Percentiles rank a stretch among this genome's conserved stretches.
Conservation (phyloP, 2,113 vertebrate species). For the Carollia perspicillata region DNA sequence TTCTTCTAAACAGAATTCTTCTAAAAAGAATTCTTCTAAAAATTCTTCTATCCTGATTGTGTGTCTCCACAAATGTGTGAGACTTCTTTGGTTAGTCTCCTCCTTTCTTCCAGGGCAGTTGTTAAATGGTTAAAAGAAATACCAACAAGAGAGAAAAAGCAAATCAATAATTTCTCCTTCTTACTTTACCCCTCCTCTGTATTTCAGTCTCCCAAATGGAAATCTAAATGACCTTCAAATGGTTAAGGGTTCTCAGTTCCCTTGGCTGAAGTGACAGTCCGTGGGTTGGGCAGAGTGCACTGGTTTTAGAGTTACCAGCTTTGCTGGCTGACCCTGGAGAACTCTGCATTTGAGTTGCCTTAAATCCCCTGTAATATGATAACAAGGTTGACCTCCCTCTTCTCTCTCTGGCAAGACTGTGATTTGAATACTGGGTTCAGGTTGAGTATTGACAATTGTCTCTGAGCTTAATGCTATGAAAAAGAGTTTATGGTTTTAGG, state of each 20-base stretch:
- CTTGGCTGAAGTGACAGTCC: neutral
- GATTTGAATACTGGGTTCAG: neutral
- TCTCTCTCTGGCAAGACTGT: neutral
- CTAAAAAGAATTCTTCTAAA: neutral
- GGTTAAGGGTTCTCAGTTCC: neutral
- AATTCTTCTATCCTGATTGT: neutral
- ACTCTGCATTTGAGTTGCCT: neutral
- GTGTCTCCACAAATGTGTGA: neutral
- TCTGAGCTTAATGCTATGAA: neutral
- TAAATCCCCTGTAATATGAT: neutral
- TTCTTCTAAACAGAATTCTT: neutral
- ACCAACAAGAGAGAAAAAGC: neutral
- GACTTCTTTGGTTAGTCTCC: neutral
- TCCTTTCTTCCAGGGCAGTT: neutral
- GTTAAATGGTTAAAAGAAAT: neutral
- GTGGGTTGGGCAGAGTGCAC: neutral
- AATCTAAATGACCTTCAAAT: neutral
- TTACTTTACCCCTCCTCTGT: neutral
- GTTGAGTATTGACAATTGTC: neutral
- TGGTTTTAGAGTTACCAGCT: neutral
- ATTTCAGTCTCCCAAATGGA: neutral
- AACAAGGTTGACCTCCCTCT: neutral
- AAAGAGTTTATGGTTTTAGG: neutral
- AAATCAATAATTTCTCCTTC: neutral
- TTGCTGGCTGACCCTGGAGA: neutral